These are phyloP conservation scores for Conus betulinus DNA, from an alignment of 1,140 invertebrate genomes.

Conservation along the genomic window DNA sequence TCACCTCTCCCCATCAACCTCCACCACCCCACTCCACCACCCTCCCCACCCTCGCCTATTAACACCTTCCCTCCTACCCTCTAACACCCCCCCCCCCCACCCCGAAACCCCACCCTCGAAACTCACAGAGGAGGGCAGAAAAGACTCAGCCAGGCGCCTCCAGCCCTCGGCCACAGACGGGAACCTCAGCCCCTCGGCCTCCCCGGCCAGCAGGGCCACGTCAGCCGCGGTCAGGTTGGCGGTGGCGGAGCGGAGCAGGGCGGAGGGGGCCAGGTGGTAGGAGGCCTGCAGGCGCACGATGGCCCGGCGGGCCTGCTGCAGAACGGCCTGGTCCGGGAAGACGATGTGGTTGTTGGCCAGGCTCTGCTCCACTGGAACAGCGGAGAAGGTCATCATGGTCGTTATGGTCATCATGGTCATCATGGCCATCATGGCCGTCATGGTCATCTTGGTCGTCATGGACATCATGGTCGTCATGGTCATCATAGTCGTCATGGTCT, in stretches of 20 bases:
- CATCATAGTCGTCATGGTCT: not conserved
- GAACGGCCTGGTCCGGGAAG: conserved; percentile 3
- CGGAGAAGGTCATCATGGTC: not conserved
- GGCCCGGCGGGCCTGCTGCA: conserved; percentile 20
- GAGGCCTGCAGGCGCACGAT: conserved; percentile 37
- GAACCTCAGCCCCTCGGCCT: conserved; percentile 12
- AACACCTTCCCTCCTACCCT: too few relatives aligned
- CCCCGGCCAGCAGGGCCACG: not conserved
- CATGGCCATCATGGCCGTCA: not conserved
- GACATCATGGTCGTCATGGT: not conserved
- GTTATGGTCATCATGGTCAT: not conserved
- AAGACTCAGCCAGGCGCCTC: not conserved
- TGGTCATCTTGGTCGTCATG: too few relatives aligned
- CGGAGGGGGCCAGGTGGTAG: conserved; percentile 22
- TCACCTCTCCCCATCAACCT: too few relatives aligned
- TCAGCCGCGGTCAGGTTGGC: conserved; percentile 16
- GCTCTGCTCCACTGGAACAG: conserved; percentile 24
- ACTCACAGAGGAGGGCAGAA: not conserved
- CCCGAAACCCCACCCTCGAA: not conserved
- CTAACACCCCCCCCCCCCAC: too few relatives aligned
- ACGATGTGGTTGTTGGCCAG: conserved; percentile 6
- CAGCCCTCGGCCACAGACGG: conserved; percentile 3
- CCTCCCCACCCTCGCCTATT: too few relatives aligned
- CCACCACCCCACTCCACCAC: too few relatives aligned
- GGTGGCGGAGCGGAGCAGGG: not conserved